Conservation (phyloP, 2,113 vertebrate genomes). For the Phasianus colchicus region DNA sequence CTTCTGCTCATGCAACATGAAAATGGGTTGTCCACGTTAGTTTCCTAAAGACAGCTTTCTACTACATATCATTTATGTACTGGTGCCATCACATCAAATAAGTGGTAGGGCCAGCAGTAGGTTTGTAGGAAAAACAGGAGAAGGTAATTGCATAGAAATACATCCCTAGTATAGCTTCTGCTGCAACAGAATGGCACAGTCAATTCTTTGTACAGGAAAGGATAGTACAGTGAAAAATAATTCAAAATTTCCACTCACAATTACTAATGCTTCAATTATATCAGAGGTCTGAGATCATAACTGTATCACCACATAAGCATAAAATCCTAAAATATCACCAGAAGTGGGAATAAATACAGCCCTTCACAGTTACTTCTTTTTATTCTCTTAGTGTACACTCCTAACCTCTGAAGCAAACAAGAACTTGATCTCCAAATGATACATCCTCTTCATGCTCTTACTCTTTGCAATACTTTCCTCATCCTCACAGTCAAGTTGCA, state of each 20-base stretch:
- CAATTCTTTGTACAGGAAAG: not conserved
- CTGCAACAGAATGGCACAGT: not conserved
- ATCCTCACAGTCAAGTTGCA: not conserved
- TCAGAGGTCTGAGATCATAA: not conserved
- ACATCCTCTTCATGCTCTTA: not conserved
- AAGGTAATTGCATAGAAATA: not conserved
- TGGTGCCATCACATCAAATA: not conserved
- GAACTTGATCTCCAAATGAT: not conserved
- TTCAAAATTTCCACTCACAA: not conserved
- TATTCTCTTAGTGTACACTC: fast-evolving
- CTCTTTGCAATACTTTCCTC: not conserved
- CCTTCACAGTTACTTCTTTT: not conserved
- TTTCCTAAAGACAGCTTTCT: not conserved
- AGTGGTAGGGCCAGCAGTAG: not conserved
- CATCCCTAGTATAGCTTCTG: not conserved
- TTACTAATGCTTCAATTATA: not conserved
- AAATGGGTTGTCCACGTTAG: not conserved
- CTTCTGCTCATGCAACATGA: not conserved
- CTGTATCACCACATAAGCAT: not conserved
- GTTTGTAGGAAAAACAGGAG: not conserved
- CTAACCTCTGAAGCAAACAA: not conserved
- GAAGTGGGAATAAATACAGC: not conserved
- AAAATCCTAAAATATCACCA: not conserved
- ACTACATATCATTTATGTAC: not conserved
- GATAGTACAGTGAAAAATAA: fast-evolving